A percentile compares a stretch with the other conserved stretches of the same genome.
Evolutionary conservation across 2,888 invertebrate species (phyloP).

Genomic region (Brenthis daphne): DNA sequence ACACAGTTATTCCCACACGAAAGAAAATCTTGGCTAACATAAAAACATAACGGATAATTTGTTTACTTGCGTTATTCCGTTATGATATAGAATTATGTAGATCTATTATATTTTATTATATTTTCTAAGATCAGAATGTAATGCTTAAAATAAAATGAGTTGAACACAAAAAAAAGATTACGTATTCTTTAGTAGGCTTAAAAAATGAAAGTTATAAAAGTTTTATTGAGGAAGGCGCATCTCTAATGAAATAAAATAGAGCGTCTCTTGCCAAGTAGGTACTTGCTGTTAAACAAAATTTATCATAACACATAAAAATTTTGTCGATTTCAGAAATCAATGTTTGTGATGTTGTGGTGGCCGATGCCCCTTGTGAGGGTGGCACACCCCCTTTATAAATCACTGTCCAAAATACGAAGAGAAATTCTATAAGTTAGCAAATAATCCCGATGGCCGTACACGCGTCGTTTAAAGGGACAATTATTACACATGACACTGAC

Average conservation of each 20-base stretch:
- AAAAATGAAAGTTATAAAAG: no score
- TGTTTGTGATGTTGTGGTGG: slow-evolving; percentile 68
- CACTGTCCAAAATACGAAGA: slow-evolving; percentile 77
- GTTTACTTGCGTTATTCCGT: slow-evolving; percentile 25
- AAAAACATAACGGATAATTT: slow-evolving; percentile 41
- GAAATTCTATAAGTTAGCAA: slow-evolving; percentile 68
- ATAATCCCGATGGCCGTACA: slow-evolving; percentile 53
- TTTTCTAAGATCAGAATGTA: not conserved
- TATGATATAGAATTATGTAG: slow-evolving; percentile 10
- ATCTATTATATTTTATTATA: slow-evolving; percentile 9
- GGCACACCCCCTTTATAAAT: slow-evolving; percentile 80
- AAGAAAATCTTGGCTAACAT: slow-evolving; percentile 44
- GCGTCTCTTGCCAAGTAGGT: not conserved
- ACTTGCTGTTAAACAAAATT: slow-evolving; percentile 8
- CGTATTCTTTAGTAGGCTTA: no score
- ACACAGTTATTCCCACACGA: slow-evolving; percentile 65
- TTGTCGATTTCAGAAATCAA: slow-evolving; percentile 76
- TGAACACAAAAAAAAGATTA: not conserved
- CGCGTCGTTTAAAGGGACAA: slow-evolving; percentile 60
- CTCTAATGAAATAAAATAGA: not conserved
- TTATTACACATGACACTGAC: slow-evolving; percentile 55
- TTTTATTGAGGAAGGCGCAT: not conserved
- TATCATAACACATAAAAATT: slow-evolving; percentile 48
- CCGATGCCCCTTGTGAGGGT: slow-evolving; percentile 68
- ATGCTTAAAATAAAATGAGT: not conserved